A percentile compares a stretch with the other conserved stretches of the same genome.
Evolutionary conservation across 1,140 invertebrate genomes (phyloP).

Genomic region (Drosophila pandora): DNA sequence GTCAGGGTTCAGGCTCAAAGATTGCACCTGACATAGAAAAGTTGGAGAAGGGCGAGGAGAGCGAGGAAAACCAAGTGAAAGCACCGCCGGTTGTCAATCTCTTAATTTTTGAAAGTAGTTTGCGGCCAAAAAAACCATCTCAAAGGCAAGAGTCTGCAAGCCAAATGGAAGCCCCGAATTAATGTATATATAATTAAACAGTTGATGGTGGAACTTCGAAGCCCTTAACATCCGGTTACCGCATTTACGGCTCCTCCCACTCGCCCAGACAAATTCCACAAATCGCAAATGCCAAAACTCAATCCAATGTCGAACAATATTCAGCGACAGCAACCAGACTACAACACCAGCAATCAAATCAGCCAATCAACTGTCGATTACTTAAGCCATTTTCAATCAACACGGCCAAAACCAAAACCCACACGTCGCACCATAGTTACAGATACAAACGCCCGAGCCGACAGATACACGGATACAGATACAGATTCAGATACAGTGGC

Average conservation of each 20-base stretch:
- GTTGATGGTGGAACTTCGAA: not conserved
- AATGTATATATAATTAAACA: not conserved
- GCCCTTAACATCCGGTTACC: not conserved
- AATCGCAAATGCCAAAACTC: slow-evolving; percentile 28
- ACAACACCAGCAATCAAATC: slow-evolving; percentile 69
- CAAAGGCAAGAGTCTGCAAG: not conserved
- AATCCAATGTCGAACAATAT: slow-evolving; percentile 25
- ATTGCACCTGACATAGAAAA: slow-evolving; percentile 62
- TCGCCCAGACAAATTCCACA: slow-evolving; percentile 17
- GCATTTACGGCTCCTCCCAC: slow-evolving; percentile 1
- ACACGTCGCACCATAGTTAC: slow-evolving; percentile 14
- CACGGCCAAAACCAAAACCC: slow-evolving; percentile 47
- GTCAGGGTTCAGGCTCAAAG: slow-evolving; percentile 67
- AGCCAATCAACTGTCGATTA: slow-evolving; percentile 78
- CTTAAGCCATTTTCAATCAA: slow-evolving; percentile 82
- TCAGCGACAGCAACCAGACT: slow-evolving; percentile 32
- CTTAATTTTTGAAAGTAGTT: slow-evolving; percentile 42
- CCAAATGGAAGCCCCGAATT: not conserved
- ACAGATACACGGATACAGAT: slow-evolving; percentile 10
- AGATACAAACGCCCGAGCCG: not conserved
- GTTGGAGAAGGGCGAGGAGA: slow-evolving; percentile 33
- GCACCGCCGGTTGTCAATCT: slow-evolving; percentile 28
- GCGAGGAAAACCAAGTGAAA: slow-evolving; percentile 31
- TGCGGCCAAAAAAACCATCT: slow-evolving; percentile 4
- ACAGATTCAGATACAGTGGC: slow-evolving; percentile 8